These are phyloP conservation scores for Sebastolobus altivelis DNA, from an alignment of 2,797 vertebrate species.

Conservation along the genomic window DNA sequence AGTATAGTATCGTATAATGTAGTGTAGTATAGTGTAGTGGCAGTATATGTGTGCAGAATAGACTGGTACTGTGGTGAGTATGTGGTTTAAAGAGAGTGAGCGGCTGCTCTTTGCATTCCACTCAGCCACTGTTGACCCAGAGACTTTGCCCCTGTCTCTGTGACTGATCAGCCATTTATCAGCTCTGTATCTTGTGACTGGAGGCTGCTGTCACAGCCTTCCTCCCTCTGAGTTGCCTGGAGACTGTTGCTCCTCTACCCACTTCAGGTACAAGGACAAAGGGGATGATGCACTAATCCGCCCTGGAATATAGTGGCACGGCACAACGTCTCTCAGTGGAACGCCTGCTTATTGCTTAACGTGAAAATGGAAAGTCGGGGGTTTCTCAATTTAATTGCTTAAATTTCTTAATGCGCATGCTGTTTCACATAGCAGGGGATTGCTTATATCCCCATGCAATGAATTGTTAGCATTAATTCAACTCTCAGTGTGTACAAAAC, in stretches of 20 bases:
- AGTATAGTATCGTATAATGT: background rate
- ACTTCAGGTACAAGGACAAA: constrained; percentile 67
- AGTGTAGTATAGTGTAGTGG: background rate
- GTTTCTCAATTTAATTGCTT: background rate
- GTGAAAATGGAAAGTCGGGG: background rate
- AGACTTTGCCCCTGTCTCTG: constrained; percentile 74
- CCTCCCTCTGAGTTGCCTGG: constrained; percentile 68
- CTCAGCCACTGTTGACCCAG: constrained; percentile 66
- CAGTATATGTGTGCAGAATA: constrained; percentile 6
- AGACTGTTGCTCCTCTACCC: constrained; percentile 63
- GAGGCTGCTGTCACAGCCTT: constrained; percentile 53
- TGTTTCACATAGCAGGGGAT: background rate
- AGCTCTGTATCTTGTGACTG: constrained; percentile 76
- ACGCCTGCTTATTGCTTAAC: constrained; percentile 8
- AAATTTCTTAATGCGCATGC: background rate
- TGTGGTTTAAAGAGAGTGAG: constrained; percentile 36
- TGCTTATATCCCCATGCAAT: background rate
- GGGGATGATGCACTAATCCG: constrained; percentile 49
- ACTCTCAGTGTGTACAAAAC: background rate
- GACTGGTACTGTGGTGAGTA: constrained; percentile 1
- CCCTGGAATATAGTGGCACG: constrained; percentile 27
- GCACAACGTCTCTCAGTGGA: constrained; percentile 4
- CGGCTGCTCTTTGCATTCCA: constrained; percentile 67
- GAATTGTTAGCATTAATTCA: background rate
- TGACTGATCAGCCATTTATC: constrained; percentile 79